Conservation (phyloP, 2,113 vertebrate species). For the Festucalex cinctus region DNA sequence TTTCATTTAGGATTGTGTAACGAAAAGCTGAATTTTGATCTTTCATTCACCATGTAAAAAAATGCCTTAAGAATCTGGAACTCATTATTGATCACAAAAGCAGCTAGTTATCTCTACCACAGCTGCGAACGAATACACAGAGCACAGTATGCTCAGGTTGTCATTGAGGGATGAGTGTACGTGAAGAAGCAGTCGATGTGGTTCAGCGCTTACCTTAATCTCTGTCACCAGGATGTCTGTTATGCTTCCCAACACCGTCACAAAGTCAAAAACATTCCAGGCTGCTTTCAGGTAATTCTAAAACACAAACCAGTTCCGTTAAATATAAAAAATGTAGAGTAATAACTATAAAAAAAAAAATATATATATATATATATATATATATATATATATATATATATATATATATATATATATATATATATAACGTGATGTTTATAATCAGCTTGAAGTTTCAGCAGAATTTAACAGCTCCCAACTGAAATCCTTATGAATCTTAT, state of each 20-base stretch:
- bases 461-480: background rate
- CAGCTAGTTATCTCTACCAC: background rate
- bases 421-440: too few relatives aligned
- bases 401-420: too few relatives aligned
- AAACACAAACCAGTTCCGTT: constrained; percentile 1
- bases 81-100: background rate
- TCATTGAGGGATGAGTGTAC: background rate
- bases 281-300: constrained; percentile 87
- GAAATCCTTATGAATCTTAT: background rate
- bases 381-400: too few relatives aligned
- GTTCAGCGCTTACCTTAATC: constrained; percentile 83
- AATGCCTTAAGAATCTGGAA: too few relatives aligned
- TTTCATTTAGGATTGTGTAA: background rate
- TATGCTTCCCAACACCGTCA: constrained; percentile 97
- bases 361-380: too few relatives aligned
- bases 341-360: too few relatives aligned
- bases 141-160: background rate
- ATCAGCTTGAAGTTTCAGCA: too few relatives aligned
- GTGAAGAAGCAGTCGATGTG: background rate
- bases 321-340: background rate
- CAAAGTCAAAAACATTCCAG: constrained; percentile 99
- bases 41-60: background rate
- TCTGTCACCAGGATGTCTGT: constrained; percentile 98
- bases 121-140: background rate
- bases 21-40: background rate